Evolutionary conservation across 2,797 vertebrate genomes (phyloP), one percentile per base, ranked within the genome.

Genomic region (Chaetophractus vellerosus): DNA sequence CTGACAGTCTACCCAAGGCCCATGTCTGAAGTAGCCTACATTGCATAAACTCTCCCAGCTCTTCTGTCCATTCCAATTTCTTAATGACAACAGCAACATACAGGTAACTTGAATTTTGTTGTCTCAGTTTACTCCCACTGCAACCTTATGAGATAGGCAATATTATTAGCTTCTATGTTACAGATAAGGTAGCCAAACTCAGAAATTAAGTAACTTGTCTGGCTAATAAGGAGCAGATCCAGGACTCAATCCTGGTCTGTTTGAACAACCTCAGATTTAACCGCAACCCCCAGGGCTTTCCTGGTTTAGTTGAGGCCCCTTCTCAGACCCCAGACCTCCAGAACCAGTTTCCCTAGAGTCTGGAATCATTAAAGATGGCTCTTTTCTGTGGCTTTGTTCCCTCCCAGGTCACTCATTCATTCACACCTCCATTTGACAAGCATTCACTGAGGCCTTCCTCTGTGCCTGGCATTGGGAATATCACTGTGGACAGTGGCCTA

Each of bases 211-310:
- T 45, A 57, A 92, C 52, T 64, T 79, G 33, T 52, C 50, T 78
- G 41, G 63, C 38, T 66, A 19, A 50, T 96, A 31, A 50, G 26
- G 28, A 15, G 16, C 16, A 50, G 66, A 83, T 50, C 59, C 81
- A 81, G 45, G 45, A 63, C 48, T 74, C 33, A 33, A 50, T 36
- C 68, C 41, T 81, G 50, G 16, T 68, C 24, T 74, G 6, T 83
- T 72, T 78, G 72, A 94, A 61, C 41, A 78, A 61, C 69, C 80
- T 74, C 28, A 68, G 38, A 90, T 93, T 84, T 71, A 91, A 78
- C 16, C 21, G 41, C 38, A 69, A 93, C 11, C 21, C n/a, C 28
- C 26, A 78, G 45, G 57, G 26, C 63, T 18, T 61, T 26, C n/a
- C 79, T 72, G 36, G 31, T 33, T 93, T 90, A 85, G 55, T 18